Conservation (phyloP, 2,888 invertebrate species). For the Apamea monoglypha region DNA sequence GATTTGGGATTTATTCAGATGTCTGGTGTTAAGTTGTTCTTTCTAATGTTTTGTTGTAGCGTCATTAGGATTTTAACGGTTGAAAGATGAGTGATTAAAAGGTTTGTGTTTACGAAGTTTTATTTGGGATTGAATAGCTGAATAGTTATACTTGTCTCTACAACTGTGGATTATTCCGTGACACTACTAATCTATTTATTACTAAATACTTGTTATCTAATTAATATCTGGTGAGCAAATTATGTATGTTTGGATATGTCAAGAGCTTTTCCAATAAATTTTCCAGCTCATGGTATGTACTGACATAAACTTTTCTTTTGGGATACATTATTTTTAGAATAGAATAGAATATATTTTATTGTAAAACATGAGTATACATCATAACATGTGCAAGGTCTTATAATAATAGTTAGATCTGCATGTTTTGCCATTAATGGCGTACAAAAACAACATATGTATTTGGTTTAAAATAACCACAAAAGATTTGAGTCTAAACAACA, state of each 20-base stretch:
- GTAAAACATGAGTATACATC: too few species aligned
- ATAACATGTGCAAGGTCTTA: too few species aligned
- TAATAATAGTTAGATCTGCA: too few species aligned
- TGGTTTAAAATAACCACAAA: too few species aligned
- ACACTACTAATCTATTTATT: neutral
- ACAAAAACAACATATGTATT: too few species aligned
- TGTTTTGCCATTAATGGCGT: too few species aligned
- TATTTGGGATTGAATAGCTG: conserved; percentile 24
- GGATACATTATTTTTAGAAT: neutral
- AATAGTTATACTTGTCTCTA: neutral
- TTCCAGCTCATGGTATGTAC: neutral
- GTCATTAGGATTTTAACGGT: conserved; percentile 61
- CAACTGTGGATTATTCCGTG: neutral
- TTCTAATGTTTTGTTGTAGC: conserved; percentile 57
- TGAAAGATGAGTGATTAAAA: conserved; percentile 54
- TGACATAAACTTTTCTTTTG: neutral
- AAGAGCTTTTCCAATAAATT: neutral
- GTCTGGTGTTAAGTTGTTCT: conserved; percentile 67
- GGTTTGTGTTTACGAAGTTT: conserved; percentile 31
- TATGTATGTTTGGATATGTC: neutral
- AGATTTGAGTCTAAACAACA: too few species aligned
- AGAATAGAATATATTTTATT: too few species aligned
- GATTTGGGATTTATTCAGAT: conserved; percentile 72
- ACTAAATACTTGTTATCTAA: too few species aligned
- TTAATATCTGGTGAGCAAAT: neutral